Base-by-base conservation (phyloP, 53 echinoderm and acorn worm species). In the Mesocentrotus franciscanus region DNA sequence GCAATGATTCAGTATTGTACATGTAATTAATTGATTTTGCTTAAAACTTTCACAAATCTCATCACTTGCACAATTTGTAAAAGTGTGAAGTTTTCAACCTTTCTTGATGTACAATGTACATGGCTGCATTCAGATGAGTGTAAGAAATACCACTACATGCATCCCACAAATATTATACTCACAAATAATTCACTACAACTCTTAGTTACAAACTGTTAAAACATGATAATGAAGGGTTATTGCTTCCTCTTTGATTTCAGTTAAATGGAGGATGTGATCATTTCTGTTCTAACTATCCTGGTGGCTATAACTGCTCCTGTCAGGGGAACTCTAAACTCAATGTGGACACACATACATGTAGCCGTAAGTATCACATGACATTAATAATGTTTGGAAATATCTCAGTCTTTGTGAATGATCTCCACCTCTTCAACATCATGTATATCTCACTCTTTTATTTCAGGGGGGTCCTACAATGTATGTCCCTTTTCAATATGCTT, bases 231-330 rank as follows among this genome's bases (percentile, higher is more conserved):
- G 9, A 55, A 85, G 56, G 56, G 10, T 57, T 0, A 66, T 57
- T 57, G 24, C 26, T 91, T 66, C 36, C 18, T 66, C 34, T 56
- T 94, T 96, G 34, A 58, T 95, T 32, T 90, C 90, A 97, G 99
- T 91, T 91, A 16, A 99, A 98, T 91, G 98, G 96, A 11, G 98
- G 97, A 12, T 99, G 99, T 96, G 96, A 94, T 57, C 98, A 99
- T 59, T 61, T 90, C 56, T 99, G 99, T 93, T 96, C 92, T 16
- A 99, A 99, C 93, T 96, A 79, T 55, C 96, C 61, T 61, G 99
- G 99, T 68, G 95, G 99, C 14, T 99, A 97, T 72, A 97, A 98
- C 90, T 99, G 99, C 58, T 96, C 96, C 27, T 99, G 99, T 85
- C 92, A 95, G 29, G 95, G 97, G 27, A 99, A 97, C 96, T 99